Evolutionary conservation across 1,140 invertebrate species (phyloP), one percentile per base, ranked within the genome.

Genomic region (Lanistes nyassanus): DNA sequence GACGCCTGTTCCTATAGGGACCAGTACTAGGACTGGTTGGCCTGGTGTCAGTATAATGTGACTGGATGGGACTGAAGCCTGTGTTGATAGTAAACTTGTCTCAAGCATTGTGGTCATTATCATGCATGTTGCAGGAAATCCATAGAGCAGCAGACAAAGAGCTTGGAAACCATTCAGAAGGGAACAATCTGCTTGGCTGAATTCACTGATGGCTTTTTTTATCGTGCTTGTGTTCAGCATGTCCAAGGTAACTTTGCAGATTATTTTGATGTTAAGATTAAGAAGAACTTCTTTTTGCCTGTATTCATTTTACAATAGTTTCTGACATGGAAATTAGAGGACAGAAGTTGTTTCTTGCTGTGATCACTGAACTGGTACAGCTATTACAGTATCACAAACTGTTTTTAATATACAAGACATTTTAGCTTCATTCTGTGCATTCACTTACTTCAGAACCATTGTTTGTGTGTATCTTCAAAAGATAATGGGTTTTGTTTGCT

Each of bases 161-260:
- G 19, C 13, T 37, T 36, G 31, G 68, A 26, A 68, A 64, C 42
- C 26, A 65, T 39, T 55, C 66, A 36, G 58, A 73, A 39, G 29
- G 74, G 79, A 66, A 74, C 37, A 31, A 29, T 73, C 2, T 81
- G 74, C 42, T 31, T 81, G 65, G 77, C 80, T 16, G 37, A 77
- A 55, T 81, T 69, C 39, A 75, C 77, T 16, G 80, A 81, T 68
- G 34, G 37, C 9, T 29, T 74, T 26, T 81, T 60, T 51, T 81
- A 81, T 69, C 79, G 80, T 47, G 80, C 80, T 29, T 73, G 66
- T 66, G 60, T 81, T 9, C 56, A 47, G 7, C 36, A 79, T 5
- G 36, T 81, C 19, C 53, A 62, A 42, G 34, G 34, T n/a, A 39
- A 74, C 55, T 55, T 58, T 31, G 34, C 1, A 53, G n/a, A 29